Base-by-base conservation (phyloP, 2,888 invertebrate genomes). In the Amphipoea lucens region DNA sequence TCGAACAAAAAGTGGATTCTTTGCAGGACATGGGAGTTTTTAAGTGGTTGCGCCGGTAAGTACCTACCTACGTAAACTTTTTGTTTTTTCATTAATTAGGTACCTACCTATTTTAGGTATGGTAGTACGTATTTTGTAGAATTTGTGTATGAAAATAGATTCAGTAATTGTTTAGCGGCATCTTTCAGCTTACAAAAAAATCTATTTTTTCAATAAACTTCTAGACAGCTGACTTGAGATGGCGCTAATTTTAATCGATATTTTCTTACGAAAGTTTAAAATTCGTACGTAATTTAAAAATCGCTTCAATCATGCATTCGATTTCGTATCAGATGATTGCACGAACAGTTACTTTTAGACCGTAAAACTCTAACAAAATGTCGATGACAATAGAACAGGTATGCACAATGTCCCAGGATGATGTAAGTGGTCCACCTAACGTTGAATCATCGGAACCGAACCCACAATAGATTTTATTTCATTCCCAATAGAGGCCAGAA, bases 31-130 rank as follows among this genome's bases (percentile, higher is more conserved):
- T 97, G 97, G 96, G 96, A 90, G 96, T 97, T 89, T 96, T 97
- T 91, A 96, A 96, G 92, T 97, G 96, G 97, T 92, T 97, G 90
- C 96, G 97, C 92, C 95, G 97, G 97, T 96, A 91, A 96, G 96
- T 95, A 91, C 36, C 3, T 36, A 29, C 83, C 3, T 36, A 29
- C 83, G 67, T 83, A 83, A 73, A 74, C 51, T 65, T 45, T 2
- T 74, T 54, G 54, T 80, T 69, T 62, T 60, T 77, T 67, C 51
- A 65, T 45, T 66, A 2, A 40, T 54, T 65, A n/a, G 14, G 51
- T 62, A 45, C n/a, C 14, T 62, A 45, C n/a, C 12, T 45, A 23
- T 23, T 72, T n/a, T 45, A 29, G 0, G 14, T 36, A 57, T 14
- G 6, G 6, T 62, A 6, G 5, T 68, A 9, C 11, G 14, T 23